Base-by-base conservation (phyloP, 2,113 vertebrate species). In the crab-eating macaque (Macaca fascicularis) region DNA sequence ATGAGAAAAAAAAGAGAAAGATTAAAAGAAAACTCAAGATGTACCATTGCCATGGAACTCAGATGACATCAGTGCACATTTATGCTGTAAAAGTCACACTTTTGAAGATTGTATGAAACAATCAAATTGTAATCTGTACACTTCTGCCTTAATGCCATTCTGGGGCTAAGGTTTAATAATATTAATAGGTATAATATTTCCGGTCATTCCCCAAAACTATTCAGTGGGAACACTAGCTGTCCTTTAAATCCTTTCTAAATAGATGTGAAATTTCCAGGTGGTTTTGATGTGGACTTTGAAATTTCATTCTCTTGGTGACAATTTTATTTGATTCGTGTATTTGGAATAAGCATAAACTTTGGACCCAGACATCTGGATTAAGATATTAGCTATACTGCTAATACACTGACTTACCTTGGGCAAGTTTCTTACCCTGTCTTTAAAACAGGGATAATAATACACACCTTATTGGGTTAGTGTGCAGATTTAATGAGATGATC, bases 401-500 rank as follows among this genome's bases (percentile, higher is more conserved):
- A 87, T 4, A 72, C 7, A 43, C 59, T 93, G 57, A 55, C 23
- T 79, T 90, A 70, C 27, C 6, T 74, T 94, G 78, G 35, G 27
- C 78, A 95, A 80, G 67, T 95, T 93, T 80, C 17, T 94, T 84
- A 64, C n/a, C 74, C 43, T 82, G 2, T 70, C 48, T 94, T 90
- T 89, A 70, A 91, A 96, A 81, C 3, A 80, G 40, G 13, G 35
- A 43, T 96, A 84, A 38, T 59, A 92, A 89, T 88, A 50, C 7
- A 87, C 23, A 69, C 20, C 3, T 50, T 89, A 52, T 14, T 84
- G 35, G 23, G 67, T 92, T 94, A 57, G 23, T 80, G 23, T 75
- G 13, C n/a, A 81, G 61, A 70, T 96, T 93, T 93, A 83, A 93
- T 27, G 27, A 96, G 27, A 74, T 93, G 48, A 92, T n/a, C 40